Percentiles rank a stretch among this genome's conserved stretches.
Conservation (phyloP, 1,140 invertebrate species). For the Sesamia nonagrioides region DNA sequence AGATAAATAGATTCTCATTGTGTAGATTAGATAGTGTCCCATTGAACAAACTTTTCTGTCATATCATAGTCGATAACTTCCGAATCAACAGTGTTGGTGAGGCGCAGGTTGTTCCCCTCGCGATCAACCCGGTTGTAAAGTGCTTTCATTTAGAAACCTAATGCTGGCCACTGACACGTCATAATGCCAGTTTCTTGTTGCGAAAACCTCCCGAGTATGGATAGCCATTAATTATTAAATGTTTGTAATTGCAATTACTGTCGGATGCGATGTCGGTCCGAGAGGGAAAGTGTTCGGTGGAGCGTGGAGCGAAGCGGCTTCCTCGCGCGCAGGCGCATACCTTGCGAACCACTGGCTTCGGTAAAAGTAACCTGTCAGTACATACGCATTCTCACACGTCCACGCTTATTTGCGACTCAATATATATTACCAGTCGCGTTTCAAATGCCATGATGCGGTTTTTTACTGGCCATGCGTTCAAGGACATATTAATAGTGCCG, state of each 20-base stretch:
- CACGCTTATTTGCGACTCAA: slow-evolving; percentile 49
- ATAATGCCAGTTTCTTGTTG: slow-evolving; percentile 46
- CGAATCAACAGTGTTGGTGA: not conserved
- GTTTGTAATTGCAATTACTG: slow-evolving; percentile 57
- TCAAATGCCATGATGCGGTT: slow-evolving; percentile 59
- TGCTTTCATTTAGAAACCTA: slow-evolving; percentile 65
- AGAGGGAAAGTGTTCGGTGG: slow-evolving; percentile 80
- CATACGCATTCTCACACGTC: slow-evolving; percentile 51
- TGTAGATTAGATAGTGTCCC: not conserved
- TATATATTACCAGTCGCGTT: slow-evolving; percentile 50
- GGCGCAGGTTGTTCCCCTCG: slow-evolving; percentile 48
- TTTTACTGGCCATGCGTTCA: slow-evolving; percentile 61
- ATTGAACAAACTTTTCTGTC: not conserved
- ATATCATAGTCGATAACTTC: slow-evolving; percentile 2
- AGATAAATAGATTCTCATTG: not conserved
- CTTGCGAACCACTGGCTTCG: slow-evolving; percentile 51
- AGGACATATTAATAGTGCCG: slow-evolving; percentile 82
- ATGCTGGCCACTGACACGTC: slow-evolving; percentile 56
- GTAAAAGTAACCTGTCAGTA: slow-evolving; percentile 65
- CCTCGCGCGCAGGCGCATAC: slow-evolving; percentile 57
- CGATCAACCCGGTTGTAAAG: slow-evolving; percentile 47
- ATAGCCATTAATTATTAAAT: slow-evolving; percentile 55
- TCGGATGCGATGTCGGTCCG: slow-evolving; percentile 63
- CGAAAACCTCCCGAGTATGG: slow-evolving; percentile 50
- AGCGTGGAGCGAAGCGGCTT: slow-evolving; percentile 65